Base-by-base conservation (phyloP, 2,113 vertebrate species). In the Callithrix jacchus region DNA sequence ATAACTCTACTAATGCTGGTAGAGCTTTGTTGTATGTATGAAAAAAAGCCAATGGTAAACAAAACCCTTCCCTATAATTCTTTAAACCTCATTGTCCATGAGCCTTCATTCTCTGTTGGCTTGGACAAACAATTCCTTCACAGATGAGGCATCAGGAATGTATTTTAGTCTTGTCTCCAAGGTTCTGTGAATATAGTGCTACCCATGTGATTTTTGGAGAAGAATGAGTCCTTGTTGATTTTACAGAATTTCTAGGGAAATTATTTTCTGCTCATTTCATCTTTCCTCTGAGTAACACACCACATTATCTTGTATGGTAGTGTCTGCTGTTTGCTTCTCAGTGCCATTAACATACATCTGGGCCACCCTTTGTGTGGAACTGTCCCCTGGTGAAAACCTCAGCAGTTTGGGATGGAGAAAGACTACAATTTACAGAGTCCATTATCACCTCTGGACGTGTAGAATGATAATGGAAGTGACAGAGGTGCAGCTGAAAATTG, bases 401-500 rank as follows among this genome's bases (percentile, higher is more conserved):
- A 11, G 96, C 98, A 97, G 98, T 98, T 97, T 97, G 97, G 97
- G 96, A 98, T 98, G 97, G 98, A 98, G 98, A 98, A 97, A 98
- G 97, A 97, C 98, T 98, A 98, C 98, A 98, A 99, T 99, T 99
- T 99, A 97, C 98, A 73, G 98, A 98, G 98, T 99, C 99, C 99
- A 99, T 99, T 99, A 99, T 99, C 99, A 99, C 99, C 98, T 99
- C 98, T 74, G 96, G 99, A 99, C 77, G 98, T 99, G 99, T 98
- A 98, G 98, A 98, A 98, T 98, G 98, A 98, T 98, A 99, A 99
- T 99, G 98, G 99, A 99, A 99, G 98, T 99, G 99, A 99, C 99
- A 99, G 99, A 99, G 98, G 98, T 99, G 98, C 98, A 98, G 98
- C 98, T 99, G 99, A 99, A 99, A 99, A 99, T 99, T 99, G 99